Base-by-base conservation (phyloP, 1,140 invertebrate genomes). In the Zophobas atratus region DNA sequence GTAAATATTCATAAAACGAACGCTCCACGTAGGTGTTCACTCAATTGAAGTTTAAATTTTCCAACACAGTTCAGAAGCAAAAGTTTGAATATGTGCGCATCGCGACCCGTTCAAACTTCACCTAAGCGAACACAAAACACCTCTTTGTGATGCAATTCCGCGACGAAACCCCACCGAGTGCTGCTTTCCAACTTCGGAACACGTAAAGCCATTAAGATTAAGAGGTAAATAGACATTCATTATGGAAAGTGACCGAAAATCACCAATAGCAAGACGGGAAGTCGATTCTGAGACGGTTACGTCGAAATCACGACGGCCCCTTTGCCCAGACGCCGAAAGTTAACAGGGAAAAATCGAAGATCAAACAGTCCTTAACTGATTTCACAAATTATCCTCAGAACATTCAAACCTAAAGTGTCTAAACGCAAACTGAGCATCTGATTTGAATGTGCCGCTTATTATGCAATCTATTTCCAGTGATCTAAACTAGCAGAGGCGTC, bases 1-100 rank as follows among this genome's bases (percentile, higher is more conserved):
- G 36, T 60, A 60, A 60, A 60, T 60, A 60, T 60, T 60, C 36
- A 60, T 60, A 38, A 60, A 60, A 60, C 56, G 56, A 34, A 60
- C 36, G 56, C 34, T 36, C 35, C 55, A 57, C 32, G 55, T 60
- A 60, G 60, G 60, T 43, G 39, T 43, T 67, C 38, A 36, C 36
- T 43, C 38, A 43, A 67, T 43, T 67, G 60, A 67, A 67, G 39
- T 46, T 43, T 60, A 36, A 60, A 60, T 67, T 20, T 67, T 43
- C 39, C 60, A 43, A 67, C 38, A 67, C n/a, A 67, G 38, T 67
- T 41, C 38, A 67, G 33, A 67, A 67, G 60, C 43, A 43, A 43
- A 67, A 67, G 60, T 67, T 67, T 43, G 20, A 67, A 38, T 53
- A 3, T 53, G 51, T 1, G n/a, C 51, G 6, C 0, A 51, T 49